Evolutionary conservation across 2,113 vertebrate genomes (phyloP).

Genomic region (Leptosomus discolor): DNA sequence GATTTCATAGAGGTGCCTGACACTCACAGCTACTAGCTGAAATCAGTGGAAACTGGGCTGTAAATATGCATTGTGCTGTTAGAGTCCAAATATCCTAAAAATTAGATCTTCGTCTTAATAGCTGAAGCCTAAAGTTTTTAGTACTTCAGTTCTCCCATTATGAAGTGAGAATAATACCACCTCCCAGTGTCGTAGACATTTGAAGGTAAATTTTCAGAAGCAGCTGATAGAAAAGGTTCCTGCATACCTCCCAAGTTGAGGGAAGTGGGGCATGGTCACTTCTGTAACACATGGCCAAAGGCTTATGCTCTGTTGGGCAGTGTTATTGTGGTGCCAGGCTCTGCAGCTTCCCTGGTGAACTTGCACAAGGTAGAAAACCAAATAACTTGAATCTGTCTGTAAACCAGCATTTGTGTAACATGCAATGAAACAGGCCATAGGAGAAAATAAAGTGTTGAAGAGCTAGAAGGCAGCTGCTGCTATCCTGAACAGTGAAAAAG

Average conservation of each 20-base stretch:
- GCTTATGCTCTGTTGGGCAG: not conserved
- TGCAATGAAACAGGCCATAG: not conserved
- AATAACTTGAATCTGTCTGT: not conserved
- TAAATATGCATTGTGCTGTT: not conserved
- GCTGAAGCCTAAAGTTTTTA: not conserved
- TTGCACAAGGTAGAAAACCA: not conserved
- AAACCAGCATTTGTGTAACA: not conserved
- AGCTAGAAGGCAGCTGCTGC: not conserved
- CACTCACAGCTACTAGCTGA: not conserved
- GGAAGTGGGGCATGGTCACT: not conserved
- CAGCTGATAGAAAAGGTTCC: not conserved
- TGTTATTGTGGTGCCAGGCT: not conserved
- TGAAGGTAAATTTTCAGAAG: not conserved
- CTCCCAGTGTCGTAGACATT: not conserved
- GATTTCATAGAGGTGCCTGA: not conserved
- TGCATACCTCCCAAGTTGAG: not conserved
- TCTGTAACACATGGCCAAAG: not conserved
- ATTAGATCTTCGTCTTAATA: not conserved
- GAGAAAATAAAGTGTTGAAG: not conserved
- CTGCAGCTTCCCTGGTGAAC: not conserved
- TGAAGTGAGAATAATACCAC: not conserved
- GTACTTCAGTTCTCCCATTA: not conserved
- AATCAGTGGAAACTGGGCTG: not conserved
- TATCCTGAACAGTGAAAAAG: not conserved
- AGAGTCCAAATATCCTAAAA: not conserved